Base-by-base conservation (phyloP, 2,113 vertebrate species). In the Pachycephala philippinensis region DNA sequence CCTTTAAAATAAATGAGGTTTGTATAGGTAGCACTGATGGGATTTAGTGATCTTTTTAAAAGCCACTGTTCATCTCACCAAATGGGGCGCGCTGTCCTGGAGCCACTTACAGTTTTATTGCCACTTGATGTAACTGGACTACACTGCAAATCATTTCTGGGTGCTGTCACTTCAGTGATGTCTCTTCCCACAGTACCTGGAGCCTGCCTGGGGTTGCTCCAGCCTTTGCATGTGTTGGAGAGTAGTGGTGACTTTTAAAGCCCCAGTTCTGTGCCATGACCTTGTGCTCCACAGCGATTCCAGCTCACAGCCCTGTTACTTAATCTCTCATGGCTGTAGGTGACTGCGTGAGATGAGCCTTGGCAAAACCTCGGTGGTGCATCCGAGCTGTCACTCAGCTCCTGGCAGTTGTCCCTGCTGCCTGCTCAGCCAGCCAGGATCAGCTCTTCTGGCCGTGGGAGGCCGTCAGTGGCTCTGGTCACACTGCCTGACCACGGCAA, bases 1-100 rank as follows among this genome's bases (percentile, higher is more conserved):
- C 80, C 83, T 87, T 87, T 86, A 90, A 91, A 95, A 92, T 80
- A 93, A 92, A 94, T 80, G 89, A 84, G 76, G 86, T 94, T 93
- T 78, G 92, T 84, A 17, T 83, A 74, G 19, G 61, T 71, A 35
- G 92, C n/a, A 2, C 49, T 92, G 90, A 75, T 94, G 86, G 83
- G 88, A 87, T 91, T 87, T 95, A 84, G 89, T 95, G 93, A 68
- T 95, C 83, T 90, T 63, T 88, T 90, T 63, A 84, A 92, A 93
- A 96, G 86, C 91, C 72, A 57, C 86, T 1, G 22, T 84, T 95
- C 69, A 71, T 90, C 86, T 93, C 60, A 3, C 16, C 4, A 2
- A 72, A 50, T 9, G 54, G 83, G 59, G 45, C 79, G 70, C 15
- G 63, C 76, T 74, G 7, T 82, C 50, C 83, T 37, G 49, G 40